Conservation (phyloP, 2,888 invertebrate species). For the Chrysolina haemoptera region DNA sequence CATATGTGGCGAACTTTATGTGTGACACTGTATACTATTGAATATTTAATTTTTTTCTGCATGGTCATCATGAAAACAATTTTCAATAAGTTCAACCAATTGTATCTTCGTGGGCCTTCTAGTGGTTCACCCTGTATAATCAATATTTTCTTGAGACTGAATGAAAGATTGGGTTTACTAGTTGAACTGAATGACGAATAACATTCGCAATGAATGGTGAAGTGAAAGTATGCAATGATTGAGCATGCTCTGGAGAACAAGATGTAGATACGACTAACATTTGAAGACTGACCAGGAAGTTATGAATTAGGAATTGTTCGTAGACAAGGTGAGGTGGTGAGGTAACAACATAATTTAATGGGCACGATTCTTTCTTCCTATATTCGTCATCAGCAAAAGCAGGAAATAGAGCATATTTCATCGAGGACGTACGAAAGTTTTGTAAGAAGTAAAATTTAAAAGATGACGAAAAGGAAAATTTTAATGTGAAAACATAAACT, state of each 20-base stretch:
- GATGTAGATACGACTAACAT: conserved; percentile 4
- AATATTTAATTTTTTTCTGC: too few species aligned
- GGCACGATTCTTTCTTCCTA: conserved; percentile 1
- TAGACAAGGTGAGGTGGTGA: conserved; percentile 9
- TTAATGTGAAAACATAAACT: too few species aligned
- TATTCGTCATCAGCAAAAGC: background rate
- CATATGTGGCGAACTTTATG: too few species aligned
- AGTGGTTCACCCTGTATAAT: too few species aligned
- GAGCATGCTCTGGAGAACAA: conserved; percentile 7
- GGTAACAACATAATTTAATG: background rate
- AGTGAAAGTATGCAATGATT: conserved; percentile 22
- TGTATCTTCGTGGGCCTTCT: too few species aligned
- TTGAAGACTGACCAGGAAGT: conserved; percentile 21
- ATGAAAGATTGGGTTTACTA: background rate
- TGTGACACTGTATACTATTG: too few species aligned
- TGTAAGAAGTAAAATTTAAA: too few species aligned
- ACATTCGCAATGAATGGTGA: conserved; percentile 6
- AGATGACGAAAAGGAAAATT: too few species aligned
- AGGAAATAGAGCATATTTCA: background rate
- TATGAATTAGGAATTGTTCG: background rate
- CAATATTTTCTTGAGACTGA: background rate
- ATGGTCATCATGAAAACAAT: too few species aligned
- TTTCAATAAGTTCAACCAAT: too few species aligned
- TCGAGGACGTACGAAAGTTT: background rate
- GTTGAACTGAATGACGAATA: conserved; percentile 9